A percentile compares a stretch with the other conserved stretches of the same genome.
Evolutionary conservation across 2,113 vertebrate genomes (phyloP).

Genomic region (Uropsilus gracilis): DNA sequence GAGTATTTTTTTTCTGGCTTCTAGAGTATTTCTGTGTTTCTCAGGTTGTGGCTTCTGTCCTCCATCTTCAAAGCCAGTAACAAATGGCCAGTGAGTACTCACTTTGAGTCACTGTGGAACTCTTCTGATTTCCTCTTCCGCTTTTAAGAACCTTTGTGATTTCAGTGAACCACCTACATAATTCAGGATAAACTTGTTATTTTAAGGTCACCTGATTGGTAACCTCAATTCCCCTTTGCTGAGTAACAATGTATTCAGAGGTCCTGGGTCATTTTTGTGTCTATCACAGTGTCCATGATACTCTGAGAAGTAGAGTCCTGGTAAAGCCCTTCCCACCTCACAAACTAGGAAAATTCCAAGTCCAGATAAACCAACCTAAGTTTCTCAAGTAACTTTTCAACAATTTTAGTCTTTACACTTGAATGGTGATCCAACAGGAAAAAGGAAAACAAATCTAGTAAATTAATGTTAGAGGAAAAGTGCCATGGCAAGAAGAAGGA

Average conservation of each 20-base stretch:
- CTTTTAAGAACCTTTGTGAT: background rate
- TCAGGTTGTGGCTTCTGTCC: background rate
- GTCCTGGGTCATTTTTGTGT: background rate
- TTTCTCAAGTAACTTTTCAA: background rate
- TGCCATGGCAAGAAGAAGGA: background rate
- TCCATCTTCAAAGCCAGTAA: background rate
- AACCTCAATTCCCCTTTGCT: background rate
- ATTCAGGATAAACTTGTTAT: background rate
- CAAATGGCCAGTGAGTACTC: background rate
- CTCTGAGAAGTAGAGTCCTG: background rate
- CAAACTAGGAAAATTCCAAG: background rate
- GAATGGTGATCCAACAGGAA: background rate
- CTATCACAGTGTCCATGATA: background rate
- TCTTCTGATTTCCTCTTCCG: background rate
- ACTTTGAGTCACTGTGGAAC: background rate
- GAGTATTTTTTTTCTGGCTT: background rate
- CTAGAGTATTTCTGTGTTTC: background rate
- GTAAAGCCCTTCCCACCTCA: background rate
- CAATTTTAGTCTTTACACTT: background rate
- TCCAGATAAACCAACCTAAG: background rate
- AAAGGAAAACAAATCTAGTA: background rate
- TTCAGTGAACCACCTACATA: background rate
- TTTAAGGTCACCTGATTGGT: background rate
- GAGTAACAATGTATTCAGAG: background rate
- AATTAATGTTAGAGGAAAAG: background rate